These are phyloP conservation scores for Tragelaphus imberbis DNA, from an alignment of 2,113 vertebrate species.

Conservation along the genomic window DNA sequence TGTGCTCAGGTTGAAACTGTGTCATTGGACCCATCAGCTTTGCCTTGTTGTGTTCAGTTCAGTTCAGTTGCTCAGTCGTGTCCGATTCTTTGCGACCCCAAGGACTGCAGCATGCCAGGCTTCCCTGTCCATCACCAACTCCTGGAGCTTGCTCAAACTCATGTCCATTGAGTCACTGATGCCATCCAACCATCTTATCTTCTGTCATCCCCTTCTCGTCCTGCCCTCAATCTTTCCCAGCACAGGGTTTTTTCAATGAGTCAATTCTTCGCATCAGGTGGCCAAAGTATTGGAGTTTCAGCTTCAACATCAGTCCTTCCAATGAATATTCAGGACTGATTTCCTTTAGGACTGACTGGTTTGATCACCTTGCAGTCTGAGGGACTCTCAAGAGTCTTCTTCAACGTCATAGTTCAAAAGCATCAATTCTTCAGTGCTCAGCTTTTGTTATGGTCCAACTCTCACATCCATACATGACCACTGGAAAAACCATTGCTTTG, in stretches of 20 bases:
- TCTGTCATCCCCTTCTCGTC: not conserved
- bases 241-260: not conserved
- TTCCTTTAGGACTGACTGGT: not conserved
- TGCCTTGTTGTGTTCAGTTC: not conserved
- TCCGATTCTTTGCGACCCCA: rapidly evolving
- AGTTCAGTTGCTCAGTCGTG: not conserved
- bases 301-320: not conserved
- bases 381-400: not conserved
- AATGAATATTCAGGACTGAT: not conserved
- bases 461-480: not conserved
- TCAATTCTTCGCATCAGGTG: not conserved
- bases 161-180: not conserved
- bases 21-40: rapidly evolving
- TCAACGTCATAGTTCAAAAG: not conserved
- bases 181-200: not conserved
- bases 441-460: not conserved
- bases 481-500: not conserved
- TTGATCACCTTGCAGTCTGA: not conserved
- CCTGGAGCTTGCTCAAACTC: not conserved
- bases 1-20: rapidly evolving
- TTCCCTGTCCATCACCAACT: not conserved
- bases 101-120: not conserved
- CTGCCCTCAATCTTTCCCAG: not conserved
- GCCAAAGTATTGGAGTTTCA: not conserved
- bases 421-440: not conserved